phyloP scores from a whole-genome alignment of 2,797 vertebrate genomes.

The Cynodonichthys magdalenae region DNA sequence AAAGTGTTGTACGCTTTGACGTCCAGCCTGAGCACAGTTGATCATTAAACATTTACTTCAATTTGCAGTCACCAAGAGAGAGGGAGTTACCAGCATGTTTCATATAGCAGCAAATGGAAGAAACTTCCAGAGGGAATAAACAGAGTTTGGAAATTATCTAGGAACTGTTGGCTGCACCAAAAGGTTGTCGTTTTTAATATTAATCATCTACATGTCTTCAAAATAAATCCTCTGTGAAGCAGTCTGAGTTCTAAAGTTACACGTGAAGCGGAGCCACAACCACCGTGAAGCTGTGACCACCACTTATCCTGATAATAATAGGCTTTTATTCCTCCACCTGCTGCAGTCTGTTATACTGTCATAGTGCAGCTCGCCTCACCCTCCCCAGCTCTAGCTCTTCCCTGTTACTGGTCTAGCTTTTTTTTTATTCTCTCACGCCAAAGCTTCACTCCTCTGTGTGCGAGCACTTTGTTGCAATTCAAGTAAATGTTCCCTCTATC shows the following conservation, averaged over 20 bases:
- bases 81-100: slow-evolving; percentile 25
- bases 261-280: slow-evolving; percentile 32
- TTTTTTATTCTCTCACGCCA: slow-evolving; percentile 12
- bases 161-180: slow-evolving; percentile 51
- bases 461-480: slow-evolving; percentile 65
- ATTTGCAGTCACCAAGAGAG: slow-evolving; percentile 28
- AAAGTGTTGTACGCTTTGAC: slow-evolving; percentile 27
- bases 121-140: slow-evolving; percentile 39
- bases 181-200: slow-evolving; percentile 7
- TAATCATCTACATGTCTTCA: slow-evolving; percentile 29
- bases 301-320: slow-evolving; percentile 35
- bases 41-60: slow-evolving; percentile 67
- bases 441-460: slow-evolving; percentile 46
- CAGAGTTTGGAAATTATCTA: slow-evolving; percentile 58
- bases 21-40: slow-evolving; percentile 26
- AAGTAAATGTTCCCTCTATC: slow-evolving; percentile 61
- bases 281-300: slow-evolving; percentile 30
- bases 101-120: slow-evolving; percentile 57
- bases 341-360: slow-evolving; percentile 49
- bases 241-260: slow-evolving; percentile 22
- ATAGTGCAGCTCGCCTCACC: slow-evolving; percentile 28
- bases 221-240: slow-evolving; percentile 20
- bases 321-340: slow-evolving; percentile 45
- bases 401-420: slow-evolving; percentile 30
- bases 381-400: slow-evolving; percentile 29